phyloP scores from a whole-genome alignment of 2,888 invertebrate species.

The Stegophylla sp. region DNA sequence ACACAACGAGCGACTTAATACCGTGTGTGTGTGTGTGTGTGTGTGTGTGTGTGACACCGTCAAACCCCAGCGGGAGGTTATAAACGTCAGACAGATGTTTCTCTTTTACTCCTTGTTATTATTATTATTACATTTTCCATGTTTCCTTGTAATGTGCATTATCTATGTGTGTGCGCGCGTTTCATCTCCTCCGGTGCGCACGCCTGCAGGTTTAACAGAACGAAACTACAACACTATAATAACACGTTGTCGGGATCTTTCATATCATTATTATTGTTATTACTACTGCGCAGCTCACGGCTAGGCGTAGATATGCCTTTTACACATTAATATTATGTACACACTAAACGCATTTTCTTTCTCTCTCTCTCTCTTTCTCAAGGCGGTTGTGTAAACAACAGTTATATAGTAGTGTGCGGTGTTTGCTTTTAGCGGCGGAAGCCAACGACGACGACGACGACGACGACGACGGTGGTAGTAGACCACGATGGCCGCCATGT shows the following conservation, averaged over 20 bases:
- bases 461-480: background rate
- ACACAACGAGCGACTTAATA: background rate
- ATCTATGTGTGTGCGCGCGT: background rate
- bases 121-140: constrained; percentile 18
- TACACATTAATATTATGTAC: constrained; percentile 28
- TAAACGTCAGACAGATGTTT: constrained; percentile 51
- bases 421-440: constrained; percentile 15
- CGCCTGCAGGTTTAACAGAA: constrained; percentile 41
- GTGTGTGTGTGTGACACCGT: constrained; percentile 24
- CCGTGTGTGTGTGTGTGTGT: constrained; percentile 37
- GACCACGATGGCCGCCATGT: too few species aligned
- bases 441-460: constrained; percentile 22
- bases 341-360: constrained; percentile 1
- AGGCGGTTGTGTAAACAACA: constrained; percentile 46
- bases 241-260: constrained; percentile 47
- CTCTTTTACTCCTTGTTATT: constrained; percentile 41
- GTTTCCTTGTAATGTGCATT: constrained; percentile 15
- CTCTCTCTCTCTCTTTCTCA: too few species aligned
- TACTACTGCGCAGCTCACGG: too few species aligned
- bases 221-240: constrained; percentile 39
- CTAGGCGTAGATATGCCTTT: too few species aligned
- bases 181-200: constrained; percentile 30
- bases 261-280: constrained; percentile 40
- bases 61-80: constrained; percentile 45
- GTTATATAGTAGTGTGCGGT: background rate